Conservation (phyloP, 2,888 invertebrate species). For the Synanthedon vespiformis region DNA sequence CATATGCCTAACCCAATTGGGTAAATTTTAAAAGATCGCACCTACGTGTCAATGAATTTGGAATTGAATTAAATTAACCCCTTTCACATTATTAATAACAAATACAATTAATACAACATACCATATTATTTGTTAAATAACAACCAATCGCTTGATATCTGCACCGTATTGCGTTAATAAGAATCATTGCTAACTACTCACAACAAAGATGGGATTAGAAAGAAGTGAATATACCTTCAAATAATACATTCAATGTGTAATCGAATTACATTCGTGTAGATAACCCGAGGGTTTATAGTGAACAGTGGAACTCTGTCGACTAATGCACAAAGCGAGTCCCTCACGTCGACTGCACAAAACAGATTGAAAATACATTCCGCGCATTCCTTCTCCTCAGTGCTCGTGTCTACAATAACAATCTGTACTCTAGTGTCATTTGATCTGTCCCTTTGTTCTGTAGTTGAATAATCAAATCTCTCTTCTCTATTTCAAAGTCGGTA, state of each 20-base stretch:
- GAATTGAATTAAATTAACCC: not conserved
- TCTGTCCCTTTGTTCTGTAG: not conserved
- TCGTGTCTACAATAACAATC: constrained; percentile 27
- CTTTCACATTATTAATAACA: not conserved
- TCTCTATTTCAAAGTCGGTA: not conserved
- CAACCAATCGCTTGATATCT: too few relatives aligned
- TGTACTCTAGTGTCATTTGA: not conserved
- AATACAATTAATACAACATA: not conserved
- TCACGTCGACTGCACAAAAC: constrained; percentile 40
- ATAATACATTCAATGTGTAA: not conserved
- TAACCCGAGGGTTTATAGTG: not conserved
- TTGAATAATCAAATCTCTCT: not conserved
- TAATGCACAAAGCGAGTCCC: constrained; percentile 40
- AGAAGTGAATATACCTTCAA: too few relatives aligned
- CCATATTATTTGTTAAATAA: too few relatives aligned
- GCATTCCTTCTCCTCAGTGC: constrained; percentile 5
- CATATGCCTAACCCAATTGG: not conserved
- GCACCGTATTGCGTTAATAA: too few relatives aligned
- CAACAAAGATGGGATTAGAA: too few relatives aligned
- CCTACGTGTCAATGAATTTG: not conserved
- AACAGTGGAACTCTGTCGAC: constrained; percentile 6
- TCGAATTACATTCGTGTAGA: not conserved
- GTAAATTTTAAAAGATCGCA: not conserved
- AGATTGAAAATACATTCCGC: constrained; percentile 26
- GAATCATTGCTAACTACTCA: too few relatives aligned